phyloP scores from a whole-genome alignment of 2,113 vertebrate species.

The Ptilonorhynchus violaceus region DNA sequence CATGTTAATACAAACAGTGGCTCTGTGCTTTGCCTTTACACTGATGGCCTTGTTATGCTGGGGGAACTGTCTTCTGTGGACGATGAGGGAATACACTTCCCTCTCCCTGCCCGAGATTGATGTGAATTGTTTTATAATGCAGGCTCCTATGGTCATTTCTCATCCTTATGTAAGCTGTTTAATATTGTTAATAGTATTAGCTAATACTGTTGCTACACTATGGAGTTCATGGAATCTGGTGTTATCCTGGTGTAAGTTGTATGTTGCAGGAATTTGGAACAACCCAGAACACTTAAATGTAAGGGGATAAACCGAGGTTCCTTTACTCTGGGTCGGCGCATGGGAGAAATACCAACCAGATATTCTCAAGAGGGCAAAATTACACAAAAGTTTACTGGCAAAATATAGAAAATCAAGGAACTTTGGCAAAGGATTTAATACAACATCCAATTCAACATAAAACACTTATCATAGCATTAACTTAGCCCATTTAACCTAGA shows the following conservation, averaged over 20 bases:
- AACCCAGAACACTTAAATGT: background rate
- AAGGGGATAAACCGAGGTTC: background rate
- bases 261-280: background rate
- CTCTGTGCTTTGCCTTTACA: background rate
- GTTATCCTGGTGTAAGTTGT: background rate
- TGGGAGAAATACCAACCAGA: background rate
- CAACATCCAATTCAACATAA: too few relatives aligned
- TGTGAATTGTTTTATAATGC: background rate
- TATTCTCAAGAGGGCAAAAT: too few relatives aligned
- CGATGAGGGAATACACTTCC: background rate
- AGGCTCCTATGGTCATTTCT: background rate
- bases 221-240: background rate
- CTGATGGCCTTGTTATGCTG: background rate
- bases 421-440: too few relatives aligned
- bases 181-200: too few relatives aligned
- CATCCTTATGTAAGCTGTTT: background rate
- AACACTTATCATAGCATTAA: too few relatives aligned
- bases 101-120: background rate
- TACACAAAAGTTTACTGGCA: too few relatives aligned
- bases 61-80: background rate
- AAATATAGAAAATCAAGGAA: too few relatives aligned
- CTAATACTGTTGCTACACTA: background rate
- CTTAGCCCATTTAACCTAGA: too few relatives aligned
- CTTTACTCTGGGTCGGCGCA: background rate
- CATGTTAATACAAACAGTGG: background rate